Conservation (phyloP, 2,113 vertebrate species). For the Pseudorectes ferrugineus region DNA sequence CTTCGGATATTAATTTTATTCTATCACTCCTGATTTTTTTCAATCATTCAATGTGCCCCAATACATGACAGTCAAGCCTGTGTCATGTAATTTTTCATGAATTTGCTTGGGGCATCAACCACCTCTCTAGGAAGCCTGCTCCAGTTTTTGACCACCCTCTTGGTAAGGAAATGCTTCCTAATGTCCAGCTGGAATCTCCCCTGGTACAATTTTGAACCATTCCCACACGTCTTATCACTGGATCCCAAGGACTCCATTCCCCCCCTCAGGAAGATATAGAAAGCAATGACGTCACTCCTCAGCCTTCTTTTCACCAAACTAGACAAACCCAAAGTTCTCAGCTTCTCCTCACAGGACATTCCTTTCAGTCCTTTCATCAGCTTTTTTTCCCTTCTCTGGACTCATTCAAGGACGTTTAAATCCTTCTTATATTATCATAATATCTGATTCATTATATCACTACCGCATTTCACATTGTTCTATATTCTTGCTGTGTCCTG, state of each 20-base stretch:
- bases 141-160: background rate
- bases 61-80: background rate
- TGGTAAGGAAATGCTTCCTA: accelerated
- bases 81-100: background rate
- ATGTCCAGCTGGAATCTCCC: background rate
- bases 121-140: background rate
- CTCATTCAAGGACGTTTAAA: background rate
- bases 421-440: background rate
- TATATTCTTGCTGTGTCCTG: background rate
- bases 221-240: accelerated
- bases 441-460: background rate
- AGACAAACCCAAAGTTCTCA: background rate
- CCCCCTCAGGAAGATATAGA: background rate
- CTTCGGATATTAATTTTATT: background rate
- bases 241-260: too few species aligned
- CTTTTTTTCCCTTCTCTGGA: background rate
- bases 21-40: background rate
- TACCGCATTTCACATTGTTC: background rate
- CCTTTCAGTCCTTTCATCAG: background rate
- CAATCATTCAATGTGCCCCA: background rate
- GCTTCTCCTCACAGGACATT: background rate
- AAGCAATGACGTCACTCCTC: accelerated
- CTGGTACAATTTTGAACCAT: background rate
- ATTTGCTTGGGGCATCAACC: background rate
- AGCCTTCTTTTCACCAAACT: background rate